Base-by-base conservation (phyloP, 1,140 invertebrate species). In the Drosophila cardini region DNA sequence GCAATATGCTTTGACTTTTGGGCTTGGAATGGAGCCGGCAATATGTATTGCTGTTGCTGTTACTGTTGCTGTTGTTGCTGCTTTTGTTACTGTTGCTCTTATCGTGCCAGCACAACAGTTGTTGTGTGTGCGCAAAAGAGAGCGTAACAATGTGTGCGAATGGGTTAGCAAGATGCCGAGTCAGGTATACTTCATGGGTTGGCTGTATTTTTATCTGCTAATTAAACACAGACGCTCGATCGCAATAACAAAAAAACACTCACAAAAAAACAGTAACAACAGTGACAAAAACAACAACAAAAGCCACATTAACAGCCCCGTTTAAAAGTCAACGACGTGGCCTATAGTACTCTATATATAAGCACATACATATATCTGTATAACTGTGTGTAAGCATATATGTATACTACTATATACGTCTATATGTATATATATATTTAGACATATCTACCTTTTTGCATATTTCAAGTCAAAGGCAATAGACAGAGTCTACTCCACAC, bases 161-260 rank as follows among this genome's bases (percentile, higher is more conserved):
- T 26, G 50, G 46, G 50, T 21, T 30, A 34, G 18, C 8, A 13
- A 5, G 46, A 71, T 40, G 57, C 26, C 46, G 42, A 56, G 42
- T 50, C 36, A 74, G 64, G 71, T 67, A 69, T 72, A 80, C 69
- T 82, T 75, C 75, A 87, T 80, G 81, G 57, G 53, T 71, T 82
- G 67, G 42, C 70, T 87, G 84, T 87, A 84, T 87, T 87, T 87
- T 89, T 89, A 89, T 89, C 84, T 89, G 85, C 84, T 89, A 89
- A 89, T 89, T 89, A 89, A 89, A 89, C 80, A 89, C 84, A 89
- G 85, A 89, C 84, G 85, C 84, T 80, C 81, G 68, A 89, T 90
- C 72, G 76, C 76, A 70, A 68, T 63, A 76, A 72, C 64, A 50
- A 36, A 62, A 42, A 52, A 50, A 46, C 21, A 53, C 36, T 36